Evolutionary conservation across 2,113 vertebrate genomes (phyloP).

Genomic region (Prochilodus magdalenae): DNA sequence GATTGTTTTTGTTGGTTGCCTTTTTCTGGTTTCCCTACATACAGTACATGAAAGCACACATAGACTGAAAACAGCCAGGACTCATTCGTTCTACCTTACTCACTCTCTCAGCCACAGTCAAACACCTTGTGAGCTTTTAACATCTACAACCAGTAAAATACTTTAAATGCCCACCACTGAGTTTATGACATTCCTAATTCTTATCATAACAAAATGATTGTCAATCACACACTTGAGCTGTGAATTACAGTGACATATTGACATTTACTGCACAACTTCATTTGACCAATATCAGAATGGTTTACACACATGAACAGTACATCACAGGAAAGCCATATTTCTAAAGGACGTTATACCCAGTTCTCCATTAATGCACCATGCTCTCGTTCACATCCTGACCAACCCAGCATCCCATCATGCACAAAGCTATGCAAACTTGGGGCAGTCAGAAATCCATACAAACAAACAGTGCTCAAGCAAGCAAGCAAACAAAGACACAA

Average conservation of each 20-base stretch:
- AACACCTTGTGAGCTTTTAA: neutral
- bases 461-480: slow-evolving; percentile 21
- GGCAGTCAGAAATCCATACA: slow-evolving; percentile 21
- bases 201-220: slow-evolving; percentile 4
- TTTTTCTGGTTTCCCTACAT: too few species aligned
- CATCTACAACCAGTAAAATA: too few species aligned
- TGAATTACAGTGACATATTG: slow-evolving; percentile 51
- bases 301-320: slow-evolving; percentile 1
- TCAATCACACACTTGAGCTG: neutral
- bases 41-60: too few species aligned
- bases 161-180: neutral
- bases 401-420: slow-evolving; percentile 36
- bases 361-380: slow-evolving; percentile 36
- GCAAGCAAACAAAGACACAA: slow-evolving; percentile 42
- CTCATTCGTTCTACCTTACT: too few species aligned
- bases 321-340: slow-evolving; percentile 15
- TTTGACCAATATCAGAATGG: neutral
- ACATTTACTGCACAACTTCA: neutral
- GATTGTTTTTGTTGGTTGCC: too few species aligned
- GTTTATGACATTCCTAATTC: slow-evolving; percentile 29
- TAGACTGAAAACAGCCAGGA: too few species aligned
- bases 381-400: slow-evolving; percentile 2
- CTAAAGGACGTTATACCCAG: neutral
- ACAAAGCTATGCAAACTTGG: neutral
- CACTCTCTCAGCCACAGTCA: neutral